Conservation (phyloP, 2,888 invertebrate species). For the Lasioglossum zephyrum region DNA sequence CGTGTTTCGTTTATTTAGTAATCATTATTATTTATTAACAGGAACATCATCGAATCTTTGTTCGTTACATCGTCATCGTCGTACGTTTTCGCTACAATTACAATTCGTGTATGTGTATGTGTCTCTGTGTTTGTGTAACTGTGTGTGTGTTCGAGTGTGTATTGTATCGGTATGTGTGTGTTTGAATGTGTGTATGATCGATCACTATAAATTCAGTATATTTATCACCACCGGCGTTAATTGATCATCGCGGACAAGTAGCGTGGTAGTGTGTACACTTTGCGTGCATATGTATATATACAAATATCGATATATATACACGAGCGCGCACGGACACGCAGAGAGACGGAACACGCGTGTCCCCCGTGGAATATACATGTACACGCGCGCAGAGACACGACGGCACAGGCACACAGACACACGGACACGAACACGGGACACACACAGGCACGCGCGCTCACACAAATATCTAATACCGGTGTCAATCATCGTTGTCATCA, state of each 20-base stretch:
- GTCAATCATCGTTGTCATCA: constrained; percentile 41
- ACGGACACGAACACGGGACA: background rate
- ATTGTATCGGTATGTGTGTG: constrained; percentile 23
- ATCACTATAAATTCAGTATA: constrained; percentile 64
- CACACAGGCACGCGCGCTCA: background rate
- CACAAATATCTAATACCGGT: constrained; percentile 12
- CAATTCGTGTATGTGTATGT: constrained; percentile 17
- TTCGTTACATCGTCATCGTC: constrained; percentile 74
- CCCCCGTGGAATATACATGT: constrained; percentile 1
- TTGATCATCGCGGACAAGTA: constrained; percentile 60
- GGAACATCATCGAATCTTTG: constrained; percentile 84
- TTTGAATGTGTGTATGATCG: constrained; percentile 52
- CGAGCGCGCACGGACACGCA: background rate
- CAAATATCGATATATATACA: constrained; percentile 5
- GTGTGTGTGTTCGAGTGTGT: background rate
- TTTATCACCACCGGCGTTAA: constrained; percentile 66
- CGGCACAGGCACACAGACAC: background rate
- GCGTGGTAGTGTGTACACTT: constrained; percentile 51
- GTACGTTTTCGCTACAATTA: constrained; percentile 61
- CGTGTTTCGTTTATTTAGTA: constrained; percentile 76
- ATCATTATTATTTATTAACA: constrained; percentile 81
- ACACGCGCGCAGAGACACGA: background rate
- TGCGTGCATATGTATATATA: background rate
- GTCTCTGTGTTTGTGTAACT: background rate
- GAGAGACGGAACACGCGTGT: background rate